A percentile compares a stretch with the other conserved stretches of the same genome.
Evolutionary conservation across 1,140 invertebrate species (phyloP).

Genomic region (Vanessa tameamea): DNA sequence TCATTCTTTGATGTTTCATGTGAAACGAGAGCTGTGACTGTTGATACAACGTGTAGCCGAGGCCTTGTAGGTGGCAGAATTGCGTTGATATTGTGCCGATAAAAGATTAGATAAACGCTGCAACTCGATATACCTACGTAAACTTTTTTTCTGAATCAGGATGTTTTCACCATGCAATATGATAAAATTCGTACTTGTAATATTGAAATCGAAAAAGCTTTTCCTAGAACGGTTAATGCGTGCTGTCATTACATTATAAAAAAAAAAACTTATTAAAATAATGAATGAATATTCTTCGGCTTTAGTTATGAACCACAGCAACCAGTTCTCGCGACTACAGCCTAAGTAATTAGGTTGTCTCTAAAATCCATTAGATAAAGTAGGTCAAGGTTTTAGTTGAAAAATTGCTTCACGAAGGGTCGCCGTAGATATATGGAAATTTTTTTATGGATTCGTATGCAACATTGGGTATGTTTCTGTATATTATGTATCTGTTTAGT

Average conservation of each 20-base stretch:
- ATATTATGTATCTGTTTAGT: no score
- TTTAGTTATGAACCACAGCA: background rate
- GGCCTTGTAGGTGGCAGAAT: constrained; percentile 60
- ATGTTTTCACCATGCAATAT: constrained; percentile 2
- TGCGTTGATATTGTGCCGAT: constrained; percentile 74
- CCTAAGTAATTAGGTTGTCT: constrained; percentile 23
- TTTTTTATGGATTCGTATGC: background rate
- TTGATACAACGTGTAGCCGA: constrained; percentile 38
- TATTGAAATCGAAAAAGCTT: background rate
- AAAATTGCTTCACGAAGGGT: constrained; percentile 23
- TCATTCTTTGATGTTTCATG: constrained; percentile 19
- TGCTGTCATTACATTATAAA: background rate
- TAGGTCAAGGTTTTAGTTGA: constrained; percentile 22
- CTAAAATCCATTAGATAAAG: constrained; percentile 23
- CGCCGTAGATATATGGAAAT: constrained; percentile 9
- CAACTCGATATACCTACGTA: constrained; percentile 57
- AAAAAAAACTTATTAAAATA: background rate
- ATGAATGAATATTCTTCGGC: background rate
- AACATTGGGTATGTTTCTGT: background rate
- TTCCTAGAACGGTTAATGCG: background rate
- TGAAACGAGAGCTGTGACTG: constrained; percentile 22
- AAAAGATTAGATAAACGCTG: constrained; percentile 72
- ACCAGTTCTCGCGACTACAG: constrained; percentile 7
- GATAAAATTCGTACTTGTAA: background rate
- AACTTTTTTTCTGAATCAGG: constrained; percentile 30